Evolutionary conservation across 2,888 invertebrate genomes (phyloP).

Genomic region (Cyclophora punctaria): DNA sequence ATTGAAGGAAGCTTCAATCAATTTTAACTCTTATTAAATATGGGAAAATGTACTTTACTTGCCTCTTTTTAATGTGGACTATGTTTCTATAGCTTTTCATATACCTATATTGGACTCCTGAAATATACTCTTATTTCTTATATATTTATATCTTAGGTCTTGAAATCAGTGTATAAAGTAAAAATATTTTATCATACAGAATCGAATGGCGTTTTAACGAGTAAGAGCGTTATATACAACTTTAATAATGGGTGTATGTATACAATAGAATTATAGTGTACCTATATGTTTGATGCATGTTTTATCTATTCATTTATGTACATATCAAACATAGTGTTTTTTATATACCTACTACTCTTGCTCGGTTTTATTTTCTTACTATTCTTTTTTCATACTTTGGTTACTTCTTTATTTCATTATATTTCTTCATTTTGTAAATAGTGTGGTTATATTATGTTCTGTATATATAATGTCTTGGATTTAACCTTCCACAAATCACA

Average conservation of each 20-base stretch:
- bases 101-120: no score
- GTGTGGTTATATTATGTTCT: no score
- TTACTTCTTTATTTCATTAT: background rate
- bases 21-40: background rate
- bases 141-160: constrained; percentile 15
- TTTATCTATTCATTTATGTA: background rate
- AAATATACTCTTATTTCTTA: constrained; percentile 7
- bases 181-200: constrained; percentile 50
- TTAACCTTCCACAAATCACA: no score
- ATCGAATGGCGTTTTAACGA: constrained; percentile 61
- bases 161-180: no score
- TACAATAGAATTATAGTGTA: constrained; percentile 35
- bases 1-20: background rate
- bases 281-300: constrained; percentile 43
- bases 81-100: no score
- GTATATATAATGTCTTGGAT: no score
- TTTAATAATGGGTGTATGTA: constrained; percentile 71
- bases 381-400: background rate
- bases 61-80: no score
- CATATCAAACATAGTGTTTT: no score
- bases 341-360: no score
- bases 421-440: background rate
- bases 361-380: no score
- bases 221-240: constrained; percentile 68
- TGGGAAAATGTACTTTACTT: background rate